Percentiles rank a stretch among this genome's conserved stretches.
Evolutionary conservation across 2,113 vertebrate species (phyloP).

Genomic region (Passer domesticus): DNA sequence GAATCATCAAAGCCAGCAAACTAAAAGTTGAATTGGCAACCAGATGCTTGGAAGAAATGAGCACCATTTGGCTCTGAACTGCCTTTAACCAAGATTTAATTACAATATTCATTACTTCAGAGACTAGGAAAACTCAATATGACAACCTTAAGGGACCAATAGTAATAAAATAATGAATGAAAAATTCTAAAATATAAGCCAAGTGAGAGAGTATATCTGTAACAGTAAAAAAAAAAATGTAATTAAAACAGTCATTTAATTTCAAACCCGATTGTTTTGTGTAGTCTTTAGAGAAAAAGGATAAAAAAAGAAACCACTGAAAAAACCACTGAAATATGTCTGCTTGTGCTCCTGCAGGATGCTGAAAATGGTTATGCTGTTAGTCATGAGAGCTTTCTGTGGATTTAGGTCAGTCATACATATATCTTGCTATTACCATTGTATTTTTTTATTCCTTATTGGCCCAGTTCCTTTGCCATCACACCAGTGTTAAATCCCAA

Average conservation of each 20-base stretch:
- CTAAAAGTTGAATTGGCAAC: conserved; percentile 8
- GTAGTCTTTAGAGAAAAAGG: background rate
- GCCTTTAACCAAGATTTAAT: conserved; percentile 57
- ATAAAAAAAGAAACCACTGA: background rate
- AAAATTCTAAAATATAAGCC: conserved; percentile 19
- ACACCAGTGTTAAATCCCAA: conserved; percentile 8
- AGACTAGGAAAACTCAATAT: conserved; percentile 43
- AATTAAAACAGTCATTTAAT: conserved; percentile 12
- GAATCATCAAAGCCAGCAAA: conserved; percentile 41
- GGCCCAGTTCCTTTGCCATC: background rate
- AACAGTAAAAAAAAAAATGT: background rate
- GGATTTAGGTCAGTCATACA: background rate
- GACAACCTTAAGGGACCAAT: conserved; percentile 18
- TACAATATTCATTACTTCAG: conserved; percentile 56
- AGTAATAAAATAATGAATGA: conserved; percentile 59
- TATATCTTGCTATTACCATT: background rate
- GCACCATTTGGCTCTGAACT: conserved; percentile 16
- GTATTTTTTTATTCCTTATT: background rate
- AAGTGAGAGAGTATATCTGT: background rate
- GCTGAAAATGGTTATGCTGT: background rate
- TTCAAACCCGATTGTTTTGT: background rate
- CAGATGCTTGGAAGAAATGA: conserved; percentile 25
- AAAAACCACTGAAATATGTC: background rate
- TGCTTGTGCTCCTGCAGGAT: background rate
- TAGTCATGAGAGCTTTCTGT: background rate